A percentile compares a stretch with the other conserved stretches of the same genome.
Evolutionary conservation across 1,140 invertebrate species (phyloP).

Genomic region (Tenebrio molitor): DNA sequence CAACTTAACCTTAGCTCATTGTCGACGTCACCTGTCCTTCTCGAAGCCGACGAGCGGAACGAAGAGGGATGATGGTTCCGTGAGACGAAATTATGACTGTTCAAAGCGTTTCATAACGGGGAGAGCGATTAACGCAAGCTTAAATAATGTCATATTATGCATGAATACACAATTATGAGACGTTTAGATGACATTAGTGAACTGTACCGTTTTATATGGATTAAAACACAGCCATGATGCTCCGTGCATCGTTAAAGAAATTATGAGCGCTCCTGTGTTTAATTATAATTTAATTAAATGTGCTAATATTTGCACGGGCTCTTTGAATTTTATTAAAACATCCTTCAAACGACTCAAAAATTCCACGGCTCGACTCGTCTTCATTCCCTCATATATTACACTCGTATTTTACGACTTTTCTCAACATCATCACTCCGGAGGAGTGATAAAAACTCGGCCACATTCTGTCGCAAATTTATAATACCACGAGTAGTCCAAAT

Average conservation of each 20-base stretch:
- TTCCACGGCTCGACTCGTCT: conserved; percentile 2
- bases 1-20: conserved; percentile 1
- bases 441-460: background rate
- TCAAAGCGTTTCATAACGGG: conserved; percentile 57
- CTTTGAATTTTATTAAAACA: conserved; percentile 30
- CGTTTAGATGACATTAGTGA: conserved; percentile 55
- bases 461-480: too few species aligned
- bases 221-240: conserved; percentile 49
- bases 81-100: conserved; percentile 47
- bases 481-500: too few species aligned
- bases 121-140: conserved; percentile 55
- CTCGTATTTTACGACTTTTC: conserved; percentile 21
- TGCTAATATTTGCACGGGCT: conserved; percentile 30
- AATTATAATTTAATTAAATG: conserved; percentile 48
- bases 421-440: background rate
- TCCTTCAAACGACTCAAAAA: conserved; percentile 17
- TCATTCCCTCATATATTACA: conserved; percentile 9
- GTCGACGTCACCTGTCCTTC: conserved; percentile 25
- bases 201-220: conserved; percentile 55
- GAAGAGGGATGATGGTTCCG: conserved; percentile 30
- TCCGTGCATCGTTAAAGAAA: conserved; percentile 43
- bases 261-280: conserved; percentile 40
- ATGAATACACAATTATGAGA: conserved; percentile 58
- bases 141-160: conserved; percentile 60
- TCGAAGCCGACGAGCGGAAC: conserved; percentile 4